Base-by-base conservation (phyloP, 2,888 invertebrate genomes). In the Acrobasis consociella region DNA sequence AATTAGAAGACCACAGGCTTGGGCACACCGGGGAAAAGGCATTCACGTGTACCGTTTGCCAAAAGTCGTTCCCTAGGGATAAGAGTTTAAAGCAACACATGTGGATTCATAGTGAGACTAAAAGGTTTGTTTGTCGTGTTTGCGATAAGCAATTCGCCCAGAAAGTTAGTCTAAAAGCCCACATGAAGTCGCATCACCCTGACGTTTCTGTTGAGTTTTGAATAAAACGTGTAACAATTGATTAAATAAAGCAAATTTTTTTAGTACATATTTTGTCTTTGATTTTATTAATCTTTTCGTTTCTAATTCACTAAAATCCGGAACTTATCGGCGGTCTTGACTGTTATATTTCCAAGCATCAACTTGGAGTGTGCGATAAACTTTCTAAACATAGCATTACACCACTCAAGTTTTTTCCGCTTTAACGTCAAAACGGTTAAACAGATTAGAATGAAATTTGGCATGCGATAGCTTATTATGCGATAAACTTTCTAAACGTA, bases 1-100 rank as follows among this genome's bases (percentile, higher is more conserved):
- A 72, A 9, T 68, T 89, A 49, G 83, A 88, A 3, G 85, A 93
- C 1, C 94, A 94, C 65, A 82, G 79, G 58, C 77, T 89, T 0
- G 86, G 85, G 0, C 94, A 94, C 69, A 91, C 93, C 0, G 87
- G 90, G 2, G 93, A 93, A 63, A 93, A 91, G 64, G 75, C 77
- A 1, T 88, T 82, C 49, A 76, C 82, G 51, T 94, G 94, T 66
- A 72, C 76, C 0, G 73, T 92, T 1, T 94, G 94, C 67, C 75
- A 78, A 1, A 94, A 94, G 68, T 73, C 83, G 1, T 94, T 94
- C 64, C 84, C 90, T 16, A 87, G 92, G n/a, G 86, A 85, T 9
- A 92, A 90, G 62, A 87, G 87, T 1, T 71, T 94, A 3, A 76
- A 74, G 1, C 87, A 88, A 56, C 90, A 91, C 58, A 80, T 89